These are phyloP conservation scores for Smithornis capensis DNA, from an alignment of 2,113 vertebrate genomes.

Conservation along the genomic window DNA sequence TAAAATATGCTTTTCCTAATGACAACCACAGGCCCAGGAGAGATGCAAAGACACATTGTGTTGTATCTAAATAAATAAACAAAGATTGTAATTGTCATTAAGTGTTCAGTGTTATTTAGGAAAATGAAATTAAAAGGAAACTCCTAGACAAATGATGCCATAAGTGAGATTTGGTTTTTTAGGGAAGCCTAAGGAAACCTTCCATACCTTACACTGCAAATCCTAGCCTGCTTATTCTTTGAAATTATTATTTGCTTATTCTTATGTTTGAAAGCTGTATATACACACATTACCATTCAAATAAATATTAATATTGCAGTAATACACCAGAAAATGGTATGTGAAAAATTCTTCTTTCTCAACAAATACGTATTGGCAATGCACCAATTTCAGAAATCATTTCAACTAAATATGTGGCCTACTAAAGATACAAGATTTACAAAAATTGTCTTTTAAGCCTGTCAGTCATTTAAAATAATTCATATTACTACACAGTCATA, in stretches of 20 bases:
- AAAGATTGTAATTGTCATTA: neutral
- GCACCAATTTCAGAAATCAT: neutral
- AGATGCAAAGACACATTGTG: neutral
- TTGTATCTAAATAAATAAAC: neutral
- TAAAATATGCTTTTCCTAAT: neutral
- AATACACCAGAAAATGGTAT: neutral
- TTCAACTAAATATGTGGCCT: neutral
- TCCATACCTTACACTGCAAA: neutral
- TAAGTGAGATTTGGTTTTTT: neutral
- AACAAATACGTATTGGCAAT: neutral
- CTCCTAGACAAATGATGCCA: neutral
- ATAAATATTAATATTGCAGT: conserved; percentile 22
- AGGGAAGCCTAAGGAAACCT: neutral
- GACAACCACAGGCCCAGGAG: neutral
- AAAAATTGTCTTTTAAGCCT: neutral
- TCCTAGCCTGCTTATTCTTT: neutral
- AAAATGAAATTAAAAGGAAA: neutral
- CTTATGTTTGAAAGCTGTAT: neutral
- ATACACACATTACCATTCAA: neutral
- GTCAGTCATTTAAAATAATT: neutral
- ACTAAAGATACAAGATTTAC: neutral
- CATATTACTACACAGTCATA: neutral
- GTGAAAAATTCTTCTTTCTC: neutral
- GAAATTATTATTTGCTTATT: too few species aligned
- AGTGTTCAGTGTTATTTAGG: neutral